Evolutionary conservation across 2,797 vertebrate species (phyloP).

Genomic region (Dipus sagitta): DNA sequence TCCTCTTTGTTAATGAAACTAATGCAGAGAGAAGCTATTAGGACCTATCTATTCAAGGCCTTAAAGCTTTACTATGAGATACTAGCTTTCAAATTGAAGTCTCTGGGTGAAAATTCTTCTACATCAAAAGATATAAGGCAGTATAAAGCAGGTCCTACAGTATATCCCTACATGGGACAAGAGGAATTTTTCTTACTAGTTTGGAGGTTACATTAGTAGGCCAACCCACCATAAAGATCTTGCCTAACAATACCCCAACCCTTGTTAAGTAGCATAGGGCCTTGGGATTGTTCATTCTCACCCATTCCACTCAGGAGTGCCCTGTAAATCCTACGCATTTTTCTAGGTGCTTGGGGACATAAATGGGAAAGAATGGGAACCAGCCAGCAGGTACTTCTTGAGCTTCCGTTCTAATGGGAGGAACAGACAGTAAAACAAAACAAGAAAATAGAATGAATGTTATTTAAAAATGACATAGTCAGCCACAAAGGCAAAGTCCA

Average conservation of each 20-base stretch:
- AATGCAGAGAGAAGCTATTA: conserved; percentile 15
- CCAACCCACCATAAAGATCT: neutral
- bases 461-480: neutral
- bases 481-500: neutral
- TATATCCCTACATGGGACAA: neutral
- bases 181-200: neutral
- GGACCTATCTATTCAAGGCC: neutral
- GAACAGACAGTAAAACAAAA: neutral
- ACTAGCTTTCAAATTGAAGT: too few relatives aligned
- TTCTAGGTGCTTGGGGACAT: neutral
- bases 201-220: neutral
- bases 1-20: neutral
- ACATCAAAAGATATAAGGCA: neutral
- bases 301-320: neutral
- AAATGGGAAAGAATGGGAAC: too few relatives aligned
- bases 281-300: neutral
- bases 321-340: neutral
- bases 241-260: neutral
- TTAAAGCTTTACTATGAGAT: conserved; percentile 19
- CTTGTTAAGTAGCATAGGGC: neutral
- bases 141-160: neutral
- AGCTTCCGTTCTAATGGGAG: neutral
- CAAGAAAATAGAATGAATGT: neutral
- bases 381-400: neutral
- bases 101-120: neutral